Percentiles rank a stretch among this genome's conserved stretches.
These are phyloP conservation scores for Leptothorax acervorum DNA, from an alignment of 2,888 invertebrate species.

Conservation along the genomic window DNA sequence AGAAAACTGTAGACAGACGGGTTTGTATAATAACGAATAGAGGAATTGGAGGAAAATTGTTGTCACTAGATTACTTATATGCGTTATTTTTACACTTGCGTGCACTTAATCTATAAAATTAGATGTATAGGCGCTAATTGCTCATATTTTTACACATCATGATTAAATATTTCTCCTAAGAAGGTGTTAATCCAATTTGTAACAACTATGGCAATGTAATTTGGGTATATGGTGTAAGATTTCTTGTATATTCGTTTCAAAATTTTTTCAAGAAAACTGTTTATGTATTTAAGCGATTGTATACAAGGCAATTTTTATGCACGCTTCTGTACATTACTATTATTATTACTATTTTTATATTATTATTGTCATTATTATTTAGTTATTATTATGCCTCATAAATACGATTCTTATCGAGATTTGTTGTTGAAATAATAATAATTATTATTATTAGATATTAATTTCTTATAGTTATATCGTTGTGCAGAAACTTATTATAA, in stretches of 20 bases:
- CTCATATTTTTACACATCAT: conserved; percentile 72
- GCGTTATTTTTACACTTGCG: conserved; percentile 62
- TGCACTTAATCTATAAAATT: conserved; percentile 65
- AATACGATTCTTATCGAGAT: background rate
- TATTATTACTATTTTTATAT: conserved; percentile 20
- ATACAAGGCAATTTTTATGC: conserved; percentile 53
- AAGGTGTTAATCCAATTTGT: conserved; percentile 57
- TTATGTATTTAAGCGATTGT: conserved; percentile 43
- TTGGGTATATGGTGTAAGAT: conserved; percentile 28
- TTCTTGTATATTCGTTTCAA: conserved; percentile 4
- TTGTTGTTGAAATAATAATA: conserved; percentile 1
- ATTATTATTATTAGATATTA: background rate
- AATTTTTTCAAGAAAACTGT: conserved; percentile 29
- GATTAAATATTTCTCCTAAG: conserved; percentile 61
- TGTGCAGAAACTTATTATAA: conserved; percentile 2
- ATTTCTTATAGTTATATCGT: background rate
- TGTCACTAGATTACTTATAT: conserved; percentile 42
- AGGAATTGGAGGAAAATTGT: conserved; percentile 50
- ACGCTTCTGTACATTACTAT: conserved; percentile 29
- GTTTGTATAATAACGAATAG: background rate
- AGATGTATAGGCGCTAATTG: conserved; percentile 63
- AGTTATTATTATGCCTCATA: background rate
- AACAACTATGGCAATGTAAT: conserved; percentile 51
- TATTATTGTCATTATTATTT: conserved; percentile 12
- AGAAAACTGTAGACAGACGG: background rate